Evolutionary conservation across 1,140 invertebrate genomes (phyloP).

Genomic region (Lucilia cuprina): DNA sequence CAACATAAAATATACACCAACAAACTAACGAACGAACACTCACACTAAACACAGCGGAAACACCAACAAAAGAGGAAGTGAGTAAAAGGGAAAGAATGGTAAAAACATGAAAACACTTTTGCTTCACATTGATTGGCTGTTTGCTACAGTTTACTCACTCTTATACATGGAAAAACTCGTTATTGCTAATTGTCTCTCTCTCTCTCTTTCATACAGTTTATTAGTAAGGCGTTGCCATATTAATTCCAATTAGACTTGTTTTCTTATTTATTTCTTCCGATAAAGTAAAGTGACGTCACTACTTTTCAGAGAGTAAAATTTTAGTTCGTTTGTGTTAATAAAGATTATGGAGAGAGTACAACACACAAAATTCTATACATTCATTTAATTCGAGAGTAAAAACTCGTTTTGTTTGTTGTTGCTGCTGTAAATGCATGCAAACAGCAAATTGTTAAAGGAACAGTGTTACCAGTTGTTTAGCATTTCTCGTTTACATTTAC

Average conservation of each 20-base stretch:
- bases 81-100: not conserved
- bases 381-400: not conserved
- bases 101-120: not conserved
- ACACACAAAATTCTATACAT: not conserved
- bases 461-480: conserved; percentile 39
- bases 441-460: not conserved
- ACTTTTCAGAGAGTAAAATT: not conserved
- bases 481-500: conserved; percentile 12
- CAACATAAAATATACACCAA: conserved; percentile 18
- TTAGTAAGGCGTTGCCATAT: not conserved
- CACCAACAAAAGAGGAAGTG: not conserved
- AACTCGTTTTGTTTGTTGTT: not conserved
- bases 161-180: not conserved
- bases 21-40: not conserved
- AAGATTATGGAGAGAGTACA: not conserved
- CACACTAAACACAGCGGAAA: not conserved
- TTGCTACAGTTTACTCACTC: not conserved
- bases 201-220: not conserved
- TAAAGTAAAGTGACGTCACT: not conserved
- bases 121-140: not conserved
- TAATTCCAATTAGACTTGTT: not conserved
- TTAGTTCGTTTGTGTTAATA: not conserved
- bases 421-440: not conserved
- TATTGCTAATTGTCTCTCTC: not conserved
- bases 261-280: not conserved